Conservation (phyloP, 2,113 vertebrate genomes). For the Mastomys coucha region DNA sequence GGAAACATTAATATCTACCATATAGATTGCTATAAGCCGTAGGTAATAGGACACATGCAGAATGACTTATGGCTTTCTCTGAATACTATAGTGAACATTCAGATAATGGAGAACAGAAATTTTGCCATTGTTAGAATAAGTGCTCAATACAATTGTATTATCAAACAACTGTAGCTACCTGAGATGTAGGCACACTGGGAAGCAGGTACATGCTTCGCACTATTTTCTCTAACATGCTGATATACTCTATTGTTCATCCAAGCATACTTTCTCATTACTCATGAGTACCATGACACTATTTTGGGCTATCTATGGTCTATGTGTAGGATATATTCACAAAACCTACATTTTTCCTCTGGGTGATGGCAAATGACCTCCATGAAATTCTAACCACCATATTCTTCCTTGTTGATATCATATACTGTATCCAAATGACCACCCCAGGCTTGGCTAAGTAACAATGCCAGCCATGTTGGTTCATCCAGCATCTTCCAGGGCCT, state of each 20-base stretch:
- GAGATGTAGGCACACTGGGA: neutral
- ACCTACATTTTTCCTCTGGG: neutral
- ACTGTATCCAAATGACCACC: constrained; percentile 16
- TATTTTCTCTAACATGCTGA: neutral
- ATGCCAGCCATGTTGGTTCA: neutral
- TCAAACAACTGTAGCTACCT: neutral
- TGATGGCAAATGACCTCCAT: neutral
- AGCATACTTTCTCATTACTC: neutral
- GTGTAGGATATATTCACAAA: neutral
- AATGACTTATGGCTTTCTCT: neutral
- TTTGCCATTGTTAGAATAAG: neutral
- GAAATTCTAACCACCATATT: neutral
- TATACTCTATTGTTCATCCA: neutral
- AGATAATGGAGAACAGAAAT: neutral
- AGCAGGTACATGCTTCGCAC: neutral
- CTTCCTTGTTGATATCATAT: constrained; percentile 1
- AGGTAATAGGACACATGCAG: neutral
- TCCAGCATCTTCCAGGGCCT: constrained; percentile 12
- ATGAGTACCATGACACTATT: neutral
- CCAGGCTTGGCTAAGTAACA: constrained; percentile 27
- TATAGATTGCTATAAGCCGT: neutral
- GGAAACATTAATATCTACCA: neutral
- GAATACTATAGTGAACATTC: neutral
- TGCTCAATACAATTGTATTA: neutral
- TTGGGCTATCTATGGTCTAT: neutral